Evolutionary conservation across 2,888 invertebrate genomes (phyloP).

Genomic region (Drosophila barbarae): DNA sequence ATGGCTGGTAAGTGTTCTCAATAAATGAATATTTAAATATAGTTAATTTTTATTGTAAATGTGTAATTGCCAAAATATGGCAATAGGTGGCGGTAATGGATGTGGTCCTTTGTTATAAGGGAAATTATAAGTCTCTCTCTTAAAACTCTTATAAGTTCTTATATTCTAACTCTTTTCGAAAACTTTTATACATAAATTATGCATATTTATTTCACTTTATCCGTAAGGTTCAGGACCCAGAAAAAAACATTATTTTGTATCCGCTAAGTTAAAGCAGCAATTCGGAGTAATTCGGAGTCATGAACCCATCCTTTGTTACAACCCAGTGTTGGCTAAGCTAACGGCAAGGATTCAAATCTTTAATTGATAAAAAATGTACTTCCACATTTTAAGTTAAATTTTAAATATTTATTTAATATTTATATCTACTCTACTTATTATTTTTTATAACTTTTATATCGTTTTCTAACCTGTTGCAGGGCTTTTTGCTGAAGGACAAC

Average conservation of each 20-base stretch:
- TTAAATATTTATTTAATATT: neutral
- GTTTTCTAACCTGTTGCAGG: neutral
- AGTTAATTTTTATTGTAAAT: neutral
- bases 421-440: too few species aligned
- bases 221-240: neutral
- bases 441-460: too few species aligned
- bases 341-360: neutral
- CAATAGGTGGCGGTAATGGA: neutral
- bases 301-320: neutral
- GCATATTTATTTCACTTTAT: neutral
- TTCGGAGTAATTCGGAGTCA: slow-evolving; percentile 1
- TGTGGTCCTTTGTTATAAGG: neutral
- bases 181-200: neutral
- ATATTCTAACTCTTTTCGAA: neutral
- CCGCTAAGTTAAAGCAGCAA: neutral
- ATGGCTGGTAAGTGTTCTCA: too few species aligned
- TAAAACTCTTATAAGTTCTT: neutral
- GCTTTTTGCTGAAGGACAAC: too few species aligned
- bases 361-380: too few species aligned
- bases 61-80: too few species aligned
- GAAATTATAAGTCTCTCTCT: neutral
- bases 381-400: too few species aligned
- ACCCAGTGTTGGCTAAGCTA: neutral
- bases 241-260: neutral
- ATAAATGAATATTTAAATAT: too few species aligned